Evolutionary conservation across 2,797 vertebrate species (phyloP), one percentile per base, ranked within the genome.

Genomic region (Phataginus tetradactyla): DNA sequence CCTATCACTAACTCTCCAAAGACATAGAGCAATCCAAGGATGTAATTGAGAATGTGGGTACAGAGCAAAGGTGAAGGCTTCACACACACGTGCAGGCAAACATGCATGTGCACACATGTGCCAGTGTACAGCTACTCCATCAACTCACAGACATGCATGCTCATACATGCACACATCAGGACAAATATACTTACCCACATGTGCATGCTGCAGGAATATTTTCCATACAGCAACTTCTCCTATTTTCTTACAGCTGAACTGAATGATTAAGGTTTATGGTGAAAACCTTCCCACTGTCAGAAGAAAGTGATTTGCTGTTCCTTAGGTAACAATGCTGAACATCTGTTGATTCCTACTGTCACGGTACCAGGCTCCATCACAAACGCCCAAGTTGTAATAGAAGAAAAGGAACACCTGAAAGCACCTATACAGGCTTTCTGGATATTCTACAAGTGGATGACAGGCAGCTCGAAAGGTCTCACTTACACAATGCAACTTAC

Each of bases 241-340:
- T 45, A 11, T 84, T 78, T 79, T 78, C 49, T 86, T 23, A 49
- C 32, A 92, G 49, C 34, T 80, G 34, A 94, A 80, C 77, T 74
- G 37, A 95, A 86, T 95, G 77, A 94, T 89, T 77, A 75, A 77
- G 87, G 66, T 77, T 74, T 80, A 89, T 11, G 91, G 45, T 74
- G 55, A 83, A 92, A 85, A 74, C 45, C 17, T 80, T 72, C 83
- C 53, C 12, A 61, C 45, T 94, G 84, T 79, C 75, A 91, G 69
- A 49, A 84, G 71, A 95, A 91, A 13, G 61, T 15, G 74, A 91
- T 86, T 87, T 91, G 85, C 86, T 71, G 23, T 85, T 84, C 75
- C 81, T 83, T 15, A 78, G 75, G 71, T 92, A 93, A 93, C 7
- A 79, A 45, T 12, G 7, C 25, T 68, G 55, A 32, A 25, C 80